These are phyloP conservation scores for Galerucella calmariensis DNA, from an alignment of 2,888 invertebrate genomes.

Conservation along the genomic window DNA sequence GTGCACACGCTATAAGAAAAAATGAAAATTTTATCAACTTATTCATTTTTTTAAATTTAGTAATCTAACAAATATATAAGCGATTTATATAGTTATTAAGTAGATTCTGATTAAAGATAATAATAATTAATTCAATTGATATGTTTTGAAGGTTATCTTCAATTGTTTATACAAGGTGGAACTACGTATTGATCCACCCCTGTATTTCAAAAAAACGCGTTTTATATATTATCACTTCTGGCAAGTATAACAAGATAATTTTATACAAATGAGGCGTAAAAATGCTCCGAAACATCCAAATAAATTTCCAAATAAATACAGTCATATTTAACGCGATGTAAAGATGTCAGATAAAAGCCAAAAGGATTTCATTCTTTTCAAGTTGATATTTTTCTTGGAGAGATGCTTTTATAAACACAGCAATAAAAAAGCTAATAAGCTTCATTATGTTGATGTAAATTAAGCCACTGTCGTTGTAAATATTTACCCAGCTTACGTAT, in stretches of 20 bases:
- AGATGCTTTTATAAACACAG: slow-evolving; percentile 4
- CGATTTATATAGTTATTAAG: too few species aligned
- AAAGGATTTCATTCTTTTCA: not conserved
- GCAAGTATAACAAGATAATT: slow-evolving; percentile 5
- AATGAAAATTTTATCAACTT: not conserved
- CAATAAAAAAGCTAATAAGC: not conserved
- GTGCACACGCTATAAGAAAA: not conserved
- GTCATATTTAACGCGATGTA: slow-evolving; percentile 7
- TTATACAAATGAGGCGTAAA: slow-evolving; percentile 30
- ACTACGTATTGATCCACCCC: too few species aligned
- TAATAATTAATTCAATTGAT: too few species aligned
- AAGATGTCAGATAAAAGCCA: slow-evolving; percentile 8
- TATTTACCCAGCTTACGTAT: not conserved
- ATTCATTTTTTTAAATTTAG: not conserved
- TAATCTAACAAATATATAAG: too few species aligned
- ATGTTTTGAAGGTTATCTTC: too few species aligned
- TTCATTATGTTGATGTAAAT: slow-evolving; percentile 1
- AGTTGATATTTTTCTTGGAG: slow-evolving; percentile 1
- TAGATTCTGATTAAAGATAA: too few species aligned
- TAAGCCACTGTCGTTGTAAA: not conserved
- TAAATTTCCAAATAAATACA: slow-evolving; percentile 17
- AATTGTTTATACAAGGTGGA: too few species aligned
- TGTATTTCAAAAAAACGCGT: too few species aligned
- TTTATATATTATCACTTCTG: not conserved
- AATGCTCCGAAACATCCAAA: slow-evolving; percentile 17